Base-by-base conservation (phyloP, 2,113 vertebrate genomes). In the Misgurnus mizolepis region DNA sequence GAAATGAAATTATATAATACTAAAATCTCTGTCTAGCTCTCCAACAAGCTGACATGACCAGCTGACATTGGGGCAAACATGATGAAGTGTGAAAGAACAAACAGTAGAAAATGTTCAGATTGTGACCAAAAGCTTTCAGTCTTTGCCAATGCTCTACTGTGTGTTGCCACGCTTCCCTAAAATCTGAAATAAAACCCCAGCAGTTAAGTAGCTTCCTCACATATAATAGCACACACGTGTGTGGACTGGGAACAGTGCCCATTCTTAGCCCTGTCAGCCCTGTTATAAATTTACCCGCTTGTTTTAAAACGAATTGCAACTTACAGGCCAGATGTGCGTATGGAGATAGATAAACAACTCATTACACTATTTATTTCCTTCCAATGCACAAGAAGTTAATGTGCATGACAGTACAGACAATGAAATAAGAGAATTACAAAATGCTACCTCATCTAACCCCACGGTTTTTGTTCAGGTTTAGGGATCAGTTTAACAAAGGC, bases 291-390 rank as follows among this genome's bases (percentile, higher is more conserved):
- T 91, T 89, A 85, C 87, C 79, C 22, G 56, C 88, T 89, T 74
- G 80, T 91, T 93, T 81, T 92, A 89, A 87, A 87, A 34, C 82
- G 86, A 85, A 84, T 89, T 90, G 88, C 89, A 92, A 91, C 91
- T 92, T 89, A 90, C 87, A 83, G 84, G 84, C 90, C 92, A 93
- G 91, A 94, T 93, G 92, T 91, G 89, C 88, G 79, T 86, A 89
- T 84, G 87, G 82, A 88, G 82, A 83, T 84, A 87, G 85, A 92
- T 89, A 89, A 89, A 90, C 82, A 90, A 83, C 84, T 85, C 86
- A 84, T 88, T 90, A 89, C 81, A 87, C 85, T 83, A 87, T 84
- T 88, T 49, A 88, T 90, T 80, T 47, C 56, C 85, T 83, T 82
- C 82, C 82, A 77, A 80, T 56, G 40, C 7, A 39, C 11, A 41